These are phyloP conservation scores for Lithosia quadra DNA, from an alignment of 2,888 invertebrate genomes.

Conservation along the genomic window DNA sequence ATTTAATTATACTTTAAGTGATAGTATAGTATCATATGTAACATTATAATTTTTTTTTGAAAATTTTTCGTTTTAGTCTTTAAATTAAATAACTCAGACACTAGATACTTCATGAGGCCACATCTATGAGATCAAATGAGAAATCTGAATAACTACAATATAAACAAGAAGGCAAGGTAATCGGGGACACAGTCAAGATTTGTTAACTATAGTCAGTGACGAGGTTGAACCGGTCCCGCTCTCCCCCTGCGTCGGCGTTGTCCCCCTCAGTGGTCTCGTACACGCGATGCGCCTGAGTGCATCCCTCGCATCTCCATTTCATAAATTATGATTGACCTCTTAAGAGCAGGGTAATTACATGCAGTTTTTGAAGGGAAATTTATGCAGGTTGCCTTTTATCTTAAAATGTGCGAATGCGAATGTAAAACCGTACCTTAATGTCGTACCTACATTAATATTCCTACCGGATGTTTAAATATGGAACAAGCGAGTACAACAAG, in stretches of 20 bases:
- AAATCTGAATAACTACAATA: conserved; percentile 50
- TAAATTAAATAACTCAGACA: background rate
- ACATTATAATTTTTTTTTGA: too few relatives aligned
- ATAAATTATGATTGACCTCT: conserved; percentile 57
- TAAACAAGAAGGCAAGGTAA: conserved; percentile 67
- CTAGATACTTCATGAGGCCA: background rate
- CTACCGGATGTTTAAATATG: background rate
- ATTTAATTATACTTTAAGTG: background rate
- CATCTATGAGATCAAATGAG: conserved; percentile 35
- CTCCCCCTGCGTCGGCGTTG: conserved; percentile 32
- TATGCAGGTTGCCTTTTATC: conserved; percentile 8
- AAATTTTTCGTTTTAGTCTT: background rate
- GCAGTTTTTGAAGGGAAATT: background rate
- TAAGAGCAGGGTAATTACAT: conserved; percentile 25
- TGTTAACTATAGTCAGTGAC: conserved; percentile 56
- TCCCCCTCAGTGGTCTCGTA: conserved; percentile 45
- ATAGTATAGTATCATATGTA: background rate
- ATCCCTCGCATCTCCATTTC: conserved; percentile 67
- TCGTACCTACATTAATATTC: background rate
- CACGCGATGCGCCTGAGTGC: conserved; percentile 67
- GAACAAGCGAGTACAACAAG: background rate
- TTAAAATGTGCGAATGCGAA: background rate
- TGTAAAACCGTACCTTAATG: background rate
- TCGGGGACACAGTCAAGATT: conserved; percentile 70
- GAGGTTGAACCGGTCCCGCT: conserved; percentile 69